phyloP scores from a whole-genome alignment of 2,797 vertebrate species.

The Florisuga fusca region DNA sequence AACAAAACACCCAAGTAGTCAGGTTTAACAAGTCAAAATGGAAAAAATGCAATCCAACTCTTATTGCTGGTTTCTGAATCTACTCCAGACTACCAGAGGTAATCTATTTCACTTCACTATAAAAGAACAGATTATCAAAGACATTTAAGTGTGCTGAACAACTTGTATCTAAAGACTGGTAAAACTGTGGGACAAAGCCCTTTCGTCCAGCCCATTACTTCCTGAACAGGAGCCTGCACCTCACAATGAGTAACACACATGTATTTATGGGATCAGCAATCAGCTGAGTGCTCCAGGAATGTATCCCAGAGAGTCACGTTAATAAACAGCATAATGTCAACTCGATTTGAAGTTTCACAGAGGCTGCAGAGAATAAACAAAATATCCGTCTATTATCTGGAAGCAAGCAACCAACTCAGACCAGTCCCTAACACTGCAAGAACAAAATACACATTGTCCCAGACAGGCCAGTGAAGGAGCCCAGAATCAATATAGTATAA shows the following conservation, averaged over 20 bases:
- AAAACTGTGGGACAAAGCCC: neutral
- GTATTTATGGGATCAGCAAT: neutral
- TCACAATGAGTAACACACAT: neutral
- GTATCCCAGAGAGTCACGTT: neutral
- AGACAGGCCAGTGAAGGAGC: neutral
- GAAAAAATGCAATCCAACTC: neutral
- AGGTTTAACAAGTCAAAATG: neutral
- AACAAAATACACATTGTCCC: rapidly evolving
- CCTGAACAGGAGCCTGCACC: neutral
- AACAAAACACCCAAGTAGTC: neutral
- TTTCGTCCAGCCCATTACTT: neutral
- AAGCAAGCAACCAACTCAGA: neutral
- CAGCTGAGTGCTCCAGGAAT: neutral
- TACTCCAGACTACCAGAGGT: neutral
- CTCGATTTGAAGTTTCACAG: neutral
- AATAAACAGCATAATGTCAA: neutral
- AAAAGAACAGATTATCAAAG: neutral
- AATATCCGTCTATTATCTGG: neutral
- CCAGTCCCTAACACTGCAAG: neutral
- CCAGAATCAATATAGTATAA: neutral
- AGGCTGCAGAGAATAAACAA: neutral
- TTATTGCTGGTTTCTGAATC: neutral
- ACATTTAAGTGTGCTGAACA: neutral
- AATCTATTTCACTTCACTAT: neutral
- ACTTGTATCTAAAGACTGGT: too few relatives aligned